Base-by-base conservation (phyloP, 2,113 vertebrate genomes). In the Verasper variegatus region DNA sequence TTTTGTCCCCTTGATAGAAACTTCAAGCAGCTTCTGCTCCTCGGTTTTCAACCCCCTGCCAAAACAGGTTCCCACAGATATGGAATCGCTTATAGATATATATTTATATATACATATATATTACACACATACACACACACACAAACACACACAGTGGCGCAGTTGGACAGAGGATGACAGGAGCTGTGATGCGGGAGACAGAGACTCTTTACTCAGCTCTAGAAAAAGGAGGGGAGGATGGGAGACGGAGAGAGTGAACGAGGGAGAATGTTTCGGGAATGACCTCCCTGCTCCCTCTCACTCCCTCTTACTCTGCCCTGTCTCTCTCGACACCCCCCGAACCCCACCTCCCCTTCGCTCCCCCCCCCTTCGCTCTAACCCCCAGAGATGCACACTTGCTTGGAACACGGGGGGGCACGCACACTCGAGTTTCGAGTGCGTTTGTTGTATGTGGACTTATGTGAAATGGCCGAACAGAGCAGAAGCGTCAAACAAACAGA, bases 161-260 rank as follows among this genome's bases (percentile, higher is more conserved):
- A 80, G 87, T 82, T 78, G 91, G 91, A 88, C 89, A 90, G 90
- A 89, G 85, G 87, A 92, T 86, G 88, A 88, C 88, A n/a, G 45
- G 90, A 89, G 90, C 91, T 90, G 86, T 84, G 69, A 87, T 74
- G 68, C 42, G 79, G 71, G 85, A 93, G 79, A 89, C 88, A 85
- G 1, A 92, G 92, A 94, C 92, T 95, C 90, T 93, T 92, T 76
- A 86, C 83, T 89, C 88, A 14, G 90, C 90, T 92, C 87, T 52
- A 20, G 63, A 83, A 81, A 42, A 85, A 81, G 40, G 59, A 84
- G 69, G 76, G 80, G 71, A 87, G 85, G 90, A 88, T 73, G 76
- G 83, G 85, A 87, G 75, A 80, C 60, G 59, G 68, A 90, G 82
- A 68, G 85, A 81, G 79, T 78, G 83, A 87, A 72, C 7, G 81